Percentiles rank a stretch among this genome's conserved stretches.
Evolutionary conservation across 2,797 vertebrate genomes (phyloP).

Genomic region (Microctenopoma lineatum): DNA sequence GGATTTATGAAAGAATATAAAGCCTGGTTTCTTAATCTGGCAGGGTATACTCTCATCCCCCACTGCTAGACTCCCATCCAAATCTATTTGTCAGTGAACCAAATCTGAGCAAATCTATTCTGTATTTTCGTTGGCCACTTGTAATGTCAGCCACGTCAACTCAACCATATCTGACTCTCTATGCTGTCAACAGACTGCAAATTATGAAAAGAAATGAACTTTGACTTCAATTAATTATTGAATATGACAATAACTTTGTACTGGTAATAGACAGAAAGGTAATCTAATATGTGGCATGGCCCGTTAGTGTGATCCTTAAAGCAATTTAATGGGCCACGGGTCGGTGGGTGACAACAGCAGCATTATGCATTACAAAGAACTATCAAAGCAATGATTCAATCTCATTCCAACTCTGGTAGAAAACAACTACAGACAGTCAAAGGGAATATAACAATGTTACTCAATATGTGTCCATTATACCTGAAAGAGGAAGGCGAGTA

Average conservation of each 20-base stretch:
- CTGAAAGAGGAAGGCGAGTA: neutral
- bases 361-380: constrained; percentile 30
- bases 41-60: constrained; percentile 46
- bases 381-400: constrained; percentile 28
- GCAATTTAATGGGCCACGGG: neutral
- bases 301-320: constrained; percentile 16
- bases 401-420: constrained; percentile 27
- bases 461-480: neutral
- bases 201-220: constrained; percentile 49
- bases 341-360: constrained; percentile 38
- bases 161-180: constrained; percentile 54
- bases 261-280: constrained; percentile 30
- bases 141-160: constrained; percentile 48
- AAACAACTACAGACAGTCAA: constrained; percentile 26
- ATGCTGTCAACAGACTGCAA: constrained; percentile 62
- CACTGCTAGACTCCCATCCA: constrained; percentile 56
- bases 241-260: constrained; percentile 28
- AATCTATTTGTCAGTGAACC: constrained; percentile 70
- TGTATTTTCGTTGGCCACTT: constrained; percentile 69
- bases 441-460: constrained; percentile 8
- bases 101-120: constrained; percentile 61
- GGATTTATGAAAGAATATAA: constrained; percentile 68
- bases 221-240: constrained; percentile 59
- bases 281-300: constrained; percentile 35
- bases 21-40: constrained; percentile 68